Evolutionary conservation across 2,888 invertebrate species (phyloP).

Genomic region (Argynnis bischoffii): DNA sequence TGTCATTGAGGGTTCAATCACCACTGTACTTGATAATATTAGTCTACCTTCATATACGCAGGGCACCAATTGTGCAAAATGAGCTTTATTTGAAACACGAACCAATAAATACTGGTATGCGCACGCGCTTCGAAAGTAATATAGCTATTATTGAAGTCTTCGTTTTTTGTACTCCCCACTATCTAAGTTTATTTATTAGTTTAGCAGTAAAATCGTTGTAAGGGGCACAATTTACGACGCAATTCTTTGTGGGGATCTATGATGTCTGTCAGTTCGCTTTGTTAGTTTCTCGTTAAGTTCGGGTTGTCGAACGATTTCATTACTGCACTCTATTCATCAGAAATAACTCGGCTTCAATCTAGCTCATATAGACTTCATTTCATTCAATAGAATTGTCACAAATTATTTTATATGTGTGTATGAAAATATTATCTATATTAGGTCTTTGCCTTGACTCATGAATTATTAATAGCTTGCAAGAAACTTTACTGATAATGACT

Average conservation of each 20-base stretch:
- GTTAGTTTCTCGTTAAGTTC: slow-evolving; percentile 53
- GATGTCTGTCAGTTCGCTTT: slow-evolving; percentile 62
- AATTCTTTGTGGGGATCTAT: slow-evolving; percentile 65
- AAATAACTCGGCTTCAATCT: slow-evolving; percentile 26
- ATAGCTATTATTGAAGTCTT: slow-evolving; percentile 63
- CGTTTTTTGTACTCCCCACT: slow-evolving; percentile 58
- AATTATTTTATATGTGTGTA: background rate
- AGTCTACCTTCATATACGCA: slow-evolving; percentile 54
- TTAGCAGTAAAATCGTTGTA: slow-evolving; percentile 66
- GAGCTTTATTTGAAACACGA: slow-evolving; percentile 26
- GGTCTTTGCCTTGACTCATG: slow-evolving; percentile 28
- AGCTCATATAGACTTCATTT: slow-evolving; percentile 1
- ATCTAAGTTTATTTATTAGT: slow-evolving; percentile 77
- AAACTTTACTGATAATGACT: slow-evolving; percentile 4
- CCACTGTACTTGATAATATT: slow-evolving; percentile 60
- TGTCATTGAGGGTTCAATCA: slow-evolving; percentile 73
- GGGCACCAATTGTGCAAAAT: slow-evolving; percentile 55
- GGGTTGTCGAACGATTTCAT: slow-evolving; percentile 53
- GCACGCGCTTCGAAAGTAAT: slow-evolving; percentile 62
- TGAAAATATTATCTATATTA: slow-evolving; percentile 3
- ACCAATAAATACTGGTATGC: slow-evolving; percentile 57
- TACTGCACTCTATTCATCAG: slow-evolving; percentile 38
- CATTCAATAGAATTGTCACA: slow-evolving; percentile 9
- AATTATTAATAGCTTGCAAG: slow-evolving; percentile 10
- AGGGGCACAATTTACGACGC: slow-evolving; percentile 70